These are phyloP conservation scores for Monarcha castaneiventris DNA, from an alignment of 2,113 vertebrate species.

Conservation along the genomic window DNA sequence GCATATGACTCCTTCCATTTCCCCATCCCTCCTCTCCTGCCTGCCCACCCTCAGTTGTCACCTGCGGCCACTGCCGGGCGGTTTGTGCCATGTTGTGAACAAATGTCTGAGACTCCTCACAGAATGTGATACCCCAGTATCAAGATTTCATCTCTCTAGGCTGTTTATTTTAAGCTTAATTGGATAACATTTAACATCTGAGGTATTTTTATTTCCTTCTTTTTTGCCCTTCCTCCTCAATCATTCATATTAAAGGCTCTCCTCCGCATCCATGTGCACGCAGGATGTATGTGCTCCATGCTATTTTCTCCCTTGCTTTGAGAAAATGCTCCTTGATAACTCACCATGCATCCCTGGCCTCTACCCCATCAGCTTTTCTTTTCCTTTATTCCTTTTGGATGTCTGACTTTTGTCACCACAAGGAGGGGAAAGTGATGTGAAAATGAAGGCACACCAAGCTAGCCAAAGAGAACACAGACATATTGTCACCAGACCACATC, in stretches of 20 bases:
- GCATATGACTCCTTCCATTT: background rate
- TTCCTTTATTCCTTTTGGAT: conserved; percentile 23
- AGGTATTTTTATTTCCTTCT: background rate
- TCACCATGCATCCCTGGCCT: background rate
- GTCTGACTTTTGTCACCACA: conserved; percentile 7
- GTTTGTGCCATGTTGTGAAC: background rate
- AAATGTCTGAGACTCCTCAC: conserved; percentile 50
- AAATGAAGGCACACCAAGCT: background rate
- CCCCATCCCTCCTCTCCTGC: background rate
- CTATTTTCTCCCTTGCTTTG: conserved; percentile 26
- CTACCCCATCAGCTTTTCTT: conserved; percentile 1
- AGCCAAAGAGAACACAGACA: background rate
- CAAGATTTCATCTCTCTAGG: conserved; percentile 57
- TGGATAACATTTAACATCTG: conserved; percentile 75
- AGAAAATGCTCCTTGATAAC: conserved; percentile 35
- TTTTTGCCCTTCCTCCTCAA: background rate
- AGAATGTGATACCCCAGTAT: conserved; percentile 28
- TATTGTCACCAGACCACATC: conserved; percentile 26
- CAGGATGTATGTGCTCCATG: conserved; percentile 43
- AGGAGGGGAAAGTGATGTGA: conserved; percentile 53
- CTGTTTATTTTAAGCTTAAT: conserved; percentile 71
- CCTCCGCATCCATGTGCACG: background rate
- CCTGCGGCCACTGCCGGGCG: background rate
- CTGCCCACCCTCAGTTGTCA: background rate
- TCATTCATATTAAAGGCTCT: conserved; percentile 21